Evolutionary conservation across 1,140 invertebrate genomes (phyloP), one percentile per base, ranked within the genome.

Genomic region (Drosophila gunungcola): DNA sequence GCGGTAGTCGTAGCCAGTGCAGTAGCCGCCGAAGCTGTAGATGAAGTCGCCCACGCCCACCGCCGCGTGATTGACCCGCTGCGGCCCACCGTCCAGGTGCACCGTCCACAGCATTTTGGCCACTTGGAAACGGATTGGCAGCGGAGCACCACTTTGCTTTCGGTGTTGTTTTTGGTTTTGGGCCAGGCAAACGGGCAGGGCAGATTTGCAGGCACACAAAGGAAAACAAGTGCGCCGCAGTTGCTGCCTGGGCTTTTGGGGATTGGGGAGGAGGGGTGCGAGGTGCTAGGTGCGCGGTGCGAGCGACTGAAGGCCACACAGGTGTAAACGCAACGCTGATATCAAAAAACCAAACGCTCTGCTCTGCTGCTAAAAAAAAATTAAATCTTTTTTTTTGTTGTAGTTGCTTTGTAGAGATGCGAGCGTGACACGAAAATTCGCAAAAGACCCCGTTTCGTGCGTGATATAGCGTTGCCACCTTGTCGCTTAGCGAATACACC

Each of bases 1-100:
- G 38, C 93, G 93, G 92, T 96, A 97, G 84, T 97, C 95, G 83
- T 97, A 95, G 21, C 95, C 95, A 3, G 96, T 96, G 86, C 96
- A 97, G 90, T 97, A 98, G 16, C 97, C 98, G 25, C 97, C 98
- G 93, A 98, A 98, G 1, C 96, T 97, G 91, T 96, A 98, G 54
- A 98, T 97, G 79, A 95, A 95, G 64, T 96, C 95, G 13, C 94
- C 95, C 42, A 98, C 95, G 54, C 95, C 94, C 38, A 97, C 97
- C n/a, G 97, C 97, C 10, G 97, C 97, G 94, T 98, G 97, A 92
- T 98, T 98, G 1, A 98, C 91, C 13, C 91, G 86, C 57, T 92
- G 80, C 49, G 91, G 91, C n/a, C 97, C 97, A 42, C 97, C 97
- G 90, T 96, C 96, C 62, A 97, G 93, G 86, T 96, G 95, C 49